A percentile compares a stretch with the other conserved stretches of the same genome.
Evolutionary conservation across 2,113 vertebrate genomes (phyloP).

Genomic region (Hypocryptadius cinnamomeus): DNA sequence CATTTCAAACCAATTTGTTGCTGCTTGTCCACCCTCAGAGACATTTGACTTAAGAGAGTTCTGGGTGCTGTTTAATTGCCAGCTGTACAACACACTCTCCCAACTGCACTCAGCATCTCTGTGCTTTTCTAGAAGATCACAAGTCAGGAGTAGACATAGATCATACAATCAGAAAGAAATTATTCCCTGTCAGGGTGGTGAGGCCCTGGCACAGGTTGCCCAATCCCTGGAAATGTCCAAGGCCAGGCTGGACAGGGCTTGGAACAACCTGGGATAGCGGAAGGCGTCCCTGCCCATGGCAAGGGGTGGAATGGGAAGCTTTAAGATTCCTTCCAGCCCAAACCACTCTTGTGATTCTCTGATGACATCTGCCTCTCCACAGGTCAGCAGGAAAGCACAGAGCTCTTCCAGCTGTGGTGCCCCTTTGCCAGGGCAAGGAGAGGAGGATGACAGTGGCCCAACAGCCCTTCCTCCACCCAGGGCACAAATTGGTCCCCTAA

Average conservation of each 20-base stretch:
- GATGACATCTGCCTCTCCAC: background rate
- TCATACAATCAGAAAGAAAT: background rate
- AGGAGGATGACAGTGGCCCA: accelerated
- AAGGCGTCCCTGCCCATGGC: background rate
- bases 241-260: accelerated
- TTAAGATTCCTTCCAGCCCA: background rate
- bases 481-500: background rate
- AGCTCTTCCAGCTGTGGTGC: background rate
- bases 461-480: background rate
- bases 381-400: background rate
- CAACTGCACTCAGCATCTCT: background rate
- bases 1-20: background rate
- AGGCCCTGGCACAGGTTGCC: background rate
- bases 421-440: background rate
- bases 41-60: background rate
- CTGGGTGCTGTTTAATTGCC: background rate
- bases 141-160: background rate
- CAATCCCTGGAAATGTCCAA: background rate
- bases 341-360: too few relatives aligned
- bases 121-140: background rate
- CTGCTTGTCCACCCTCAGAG: background rate
- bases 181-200: background rate
- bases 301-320: background rate
- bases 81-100: background rate
- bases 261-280: background rate